A percentile compares a stretch with the other conserved stretches of the same genome.
Evolutionary conservation across 2,888 invertebrate species (phyloP).

Genomic region (Luffia ferchaultella): DNA sequence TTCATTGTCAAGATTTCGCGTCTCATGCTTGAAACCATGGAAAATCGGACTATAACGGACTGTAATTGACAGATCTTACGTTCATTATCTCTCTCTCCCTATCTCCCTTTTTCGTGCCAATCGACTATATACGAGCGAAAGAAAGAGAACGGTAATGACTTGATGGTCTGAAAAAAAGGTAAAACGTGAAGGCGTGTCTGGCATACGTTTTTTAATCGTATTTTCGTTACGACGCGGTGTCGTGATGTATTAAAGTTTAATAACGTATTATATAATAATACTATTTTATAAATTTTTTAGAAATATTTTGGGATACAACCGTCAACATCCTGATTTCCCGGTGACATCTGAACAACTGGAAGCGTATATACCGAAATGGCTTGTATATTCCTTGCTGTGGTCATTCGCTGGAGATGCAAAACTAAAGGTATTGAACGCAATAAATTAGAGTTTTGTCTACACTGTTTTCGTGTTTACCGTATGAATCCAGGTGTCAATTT

Average conservation of each 20-base stretch:
- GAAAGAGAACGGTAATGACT: no score
- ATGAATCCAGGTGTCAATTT: neutral
- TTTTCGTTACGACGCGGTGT: slow-evolving; percentile 98
- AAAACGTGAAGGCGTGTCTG: no score
- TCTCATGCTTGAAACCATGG: no score
- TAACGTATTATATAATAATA: neutral
- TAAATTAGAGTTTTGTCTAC: slow-evolving; percentile 1
- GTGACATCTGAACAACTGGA: slow-evolving; percentile 92
- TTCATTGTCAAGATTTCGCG: no score
- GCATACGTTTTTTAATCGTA: no score
- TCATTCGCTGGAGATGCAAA: slow-evolving; percentile 98
- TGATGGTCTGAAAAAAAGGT: no score
- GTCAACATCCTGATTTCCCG: slow-evolving; percentile 94
- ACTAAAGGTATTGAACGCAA: slow-evolving; percentile 87
- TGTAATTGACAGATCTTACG: no score
- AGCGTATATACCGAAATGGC: slow-evolving; percentile 91
- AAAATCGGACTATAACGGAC: no score
- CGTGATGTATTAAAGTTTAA: slow-evolving; percentile 63
- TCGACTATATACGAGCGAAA: no score
- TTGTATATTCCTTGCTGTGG: slow-evolving; percentile 95
- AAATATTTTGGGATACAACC: slow-evolving; percentile 92
- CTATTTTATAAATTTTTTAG: slow-evolving; percentile 33
- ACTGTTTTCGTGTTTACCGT: slow-evolving; percentile 2
- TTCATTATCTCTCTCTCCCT: no score
- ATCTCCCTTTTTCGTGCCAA: no score